phyloP scores from a whole-genome alignment of 2,113 vertebrate species.

The Craseonycteris thonglongyai region DNA sequence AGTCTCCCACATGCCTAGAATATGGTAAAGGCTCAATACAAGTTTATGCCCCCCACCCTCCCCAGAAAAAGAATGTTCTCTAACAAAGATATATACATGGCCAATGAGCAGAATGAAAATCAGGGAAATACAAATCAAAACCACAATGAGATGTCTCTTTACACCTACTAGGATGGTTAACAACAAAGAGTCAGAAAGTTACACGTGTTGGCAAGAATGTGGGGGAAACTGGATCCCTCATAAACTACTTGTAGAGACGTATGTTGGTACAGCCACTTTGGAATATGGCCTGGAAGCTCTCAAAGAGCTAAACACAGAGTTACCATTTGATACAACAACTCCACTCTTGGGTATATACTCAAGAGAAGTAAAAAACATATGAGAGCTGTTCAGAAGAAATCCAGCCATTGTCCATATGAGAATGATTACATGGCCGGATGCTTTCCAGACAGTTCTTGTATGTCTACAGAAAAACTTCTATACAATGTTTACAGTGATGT shows the following conservation, averaged over 20 bases:
- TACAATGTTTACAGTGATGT: not conserved
- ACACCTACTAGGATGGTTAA: not conserved
- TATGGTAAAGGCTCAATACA: not conserved
- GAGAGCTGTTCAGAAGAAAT: no score
- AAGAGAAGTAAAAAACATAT: constrained; percentile 18
- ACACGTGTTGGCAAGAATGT: not conserved
- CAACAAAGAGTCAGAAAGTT: not conserved
- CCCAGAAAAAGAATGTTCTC: not conserved
- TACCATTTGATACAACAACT: not conserved
- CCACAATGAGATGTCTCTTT: not conserved
- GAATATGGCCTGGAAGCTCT: not conserved
- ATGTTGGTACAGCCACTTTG: not conserved
- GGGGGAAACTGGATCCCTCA: not conserved
- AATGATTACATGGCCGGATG: no score
- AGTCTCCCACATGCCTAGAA: not conserved
- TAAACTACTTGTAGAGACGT: not conserved
- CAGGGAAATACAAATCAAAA: not conserved
- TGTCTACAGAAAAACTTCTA: not conserved
- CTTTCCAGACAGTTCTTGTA: no score
- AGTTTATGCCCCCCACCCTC: no score
- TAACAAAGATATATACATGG: not conserved
- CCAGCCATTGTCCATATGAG: no score
- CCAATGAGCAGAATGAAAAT: not conserved
- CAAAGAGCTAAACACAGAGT: not conserved
- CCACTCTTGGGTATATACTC: not conserved